phyloP scores from a whole-genome alignment of 1,140 invertebrate species.

The Arion vulgaris region DNA sequence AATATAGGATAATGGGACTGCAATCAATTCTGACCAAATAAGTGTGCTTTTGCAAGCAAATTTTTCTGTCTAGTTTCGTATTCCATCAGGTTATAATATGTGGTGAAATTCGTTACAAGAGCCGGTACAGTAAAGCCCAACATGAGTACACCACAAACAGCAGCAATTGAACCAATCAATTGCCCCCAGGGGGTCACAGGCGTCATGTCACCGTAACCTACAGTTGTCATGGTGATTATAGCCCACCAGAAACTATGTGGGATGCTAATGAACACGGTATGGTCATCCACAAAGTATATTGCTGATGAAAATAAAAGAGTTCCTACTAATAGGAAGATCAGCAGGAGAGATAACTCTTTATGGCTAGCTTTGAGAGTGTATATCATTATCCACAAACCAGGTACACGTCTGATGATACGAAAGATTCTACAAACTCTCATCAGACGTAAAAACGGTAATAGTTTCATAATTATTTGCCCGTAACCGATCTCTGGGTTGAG shows the following conservation, averaged over 20 bases:
- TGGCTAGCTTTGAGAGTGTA: constrained; percentile 98
- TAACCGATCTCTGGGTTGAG: constrained; percentile 16
- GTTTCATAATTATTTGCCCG: neutral
- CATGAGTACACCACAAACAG: constrained; percentile 99
- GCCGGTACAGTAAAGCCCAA: constrained; percentile 95
- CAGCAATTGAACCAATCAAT: constrained; percentile 76
- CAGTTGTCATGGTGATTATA: constrained; percentile 93
- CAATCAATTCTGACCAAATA: too few relatives aligned
- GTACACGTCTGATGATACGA: constrained; percentile 81
- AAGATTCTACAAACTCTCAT: constrained; percentile 61
- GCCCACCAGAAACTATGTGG: constrained; percentile 98
- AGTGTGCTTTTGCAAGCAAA: neutral
- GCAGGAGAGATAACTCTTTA: constrained; percentile 96
- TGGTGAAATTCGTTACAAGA: constrained; percentile 73
- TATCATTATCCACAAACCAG: constrained; percentile 96
- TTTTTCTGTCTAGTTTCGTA: constrained; percentile 40
- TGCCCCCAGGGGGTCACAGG: constrained; percentile 58
- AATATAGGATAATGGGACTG: too few relatives aligned
- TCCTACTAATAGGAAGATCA: constrained; percentile 96
- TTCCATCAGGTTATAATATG: constrained; percentile 83
- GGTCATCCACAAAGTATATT: constrained; percentile 74
- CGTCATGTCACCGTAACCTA: constrained; percentile 95
- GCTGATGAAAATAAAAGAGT: constrained; percentile 98
- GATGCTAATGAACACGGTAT: constrained; percentile 77
- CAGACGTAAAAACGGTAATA: constrained; percentile 51